Evolutionary conservation across 2,113 vertebrate genomes (phyloP).

Genomic region (Amphiprion percula): DNA sequence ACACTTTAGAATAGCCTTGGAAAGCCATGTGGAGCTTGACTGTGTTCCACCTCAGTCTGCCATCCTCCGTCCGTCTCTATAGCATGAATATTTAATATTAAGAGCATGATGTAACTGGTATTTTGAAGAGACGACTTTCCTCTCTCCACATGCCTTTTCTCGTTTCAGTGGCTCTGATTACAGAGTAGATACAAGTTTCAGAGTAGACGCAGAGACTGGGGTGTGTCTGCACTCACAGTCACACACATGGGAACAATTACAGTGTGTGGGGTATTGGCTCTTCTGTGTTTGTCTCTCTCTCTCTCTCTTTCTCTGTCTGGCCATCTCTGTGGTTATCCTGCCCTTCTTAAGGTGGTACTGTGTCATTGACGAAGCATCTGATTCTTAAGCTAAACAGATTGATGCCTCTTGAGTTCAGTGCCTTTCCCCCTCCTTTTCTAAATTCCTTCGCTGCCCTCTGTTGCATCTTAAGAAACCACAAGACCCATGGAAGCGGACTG

Average conservation of each 20-base stretch:
- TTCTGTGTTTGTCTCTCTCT: slow-evolving; percentile 37
- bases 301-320: slow-evolving; percentile 21
- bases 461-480: slow-evolving; percentile 11
- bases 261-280: slow-evolving; percentile 59
- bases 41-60: not conserved
- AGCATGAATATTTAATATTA: slow-evolving; percentile 61
- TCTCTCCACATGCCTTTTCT: slow-evolving; percentile 59
- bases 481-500: not conserved
- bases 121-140: slow-evolving; percentile 52
- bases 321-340: slow-evolving; percentile 31
- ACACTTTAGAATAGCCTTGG: slow-evolving; percentile 12
- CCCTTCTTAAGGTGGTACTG: slow-evolving; percentile 32
- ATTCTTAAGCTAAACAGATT: not conserved
- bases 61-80: slow-evolving; percentile 6
- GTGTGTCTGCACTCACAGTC: slow-evolving; percentile 63
- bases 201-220: slow-evolving; percentile 61
- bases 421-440: not conserved
- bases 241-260: slow-evolving; percentile 76
- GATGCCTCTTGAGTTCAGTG: not conserved
- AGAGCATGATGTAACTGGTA: slow-evolving; percentile 44
- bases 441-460: slow-evolving; percentile 2
- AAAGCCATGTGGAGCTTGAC: slow-evolving; percentile 14
- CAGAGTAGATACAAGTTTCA: slow-evolving; percentile 66
- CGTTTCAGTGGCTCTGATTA: slow-evolving; percentile 72
- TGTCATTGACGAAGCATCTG: slow-evolving; percentile 28